phyloP scores from a whole-genome alignment of 1,140 invertebrate genomes.

The Drosophila melanica region DNA sequence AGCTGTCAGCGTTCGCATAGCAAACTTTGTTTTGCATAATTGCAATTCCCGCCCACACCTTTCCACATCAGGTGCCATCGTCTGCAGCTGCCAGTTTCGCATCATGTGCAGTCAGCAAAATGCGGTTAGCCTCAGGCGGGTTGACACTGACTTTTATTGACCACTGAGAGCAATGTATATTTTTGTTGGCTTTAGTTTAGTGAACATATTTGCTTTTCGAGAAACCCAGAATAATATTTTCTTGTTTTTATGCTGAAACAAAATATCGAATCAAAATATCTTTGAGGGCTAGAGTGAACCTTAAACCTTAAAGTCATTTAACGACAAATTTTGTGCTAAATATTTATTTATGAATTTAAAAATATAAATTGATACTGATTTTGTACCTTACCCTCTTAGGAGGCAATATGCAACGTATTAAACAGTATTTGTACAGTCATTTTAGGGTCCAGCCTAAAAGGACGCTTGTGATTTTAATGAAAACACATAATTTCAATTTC shows the following conservation, averaged over 20 bases:
- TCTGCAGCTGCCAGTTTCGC: background rate
- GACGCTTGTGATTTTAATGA: conserved; percentile 30
- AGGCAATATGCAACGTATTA: no score
- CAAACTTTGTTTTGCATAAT: conserved; percentile 63
- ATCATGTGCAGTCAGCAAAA: conserved; percentile 3
- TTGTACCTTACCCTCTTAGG: background rate
- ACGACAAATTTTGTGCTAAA: background rate
- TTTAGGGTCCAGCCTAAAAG: conserved; percentile 3
- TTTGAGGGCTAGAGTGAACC: background rate
- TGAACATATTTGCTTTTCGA: conserved; percentile 16
- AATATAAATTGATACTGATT: no score
- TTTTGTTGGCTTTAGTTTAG: conserved; percentile 32
- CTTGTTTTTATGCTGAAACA: conserved; percentile 36
- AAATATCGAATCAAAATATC: background rate
- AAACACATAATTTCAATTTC: conserved; percentile 37
- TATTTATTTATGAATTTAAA: no score
- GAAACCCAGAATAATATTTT: conserved; percentile 42
- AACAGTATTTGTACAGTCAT: background rate
- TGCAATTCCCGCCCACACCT: conserved; percentile 22
- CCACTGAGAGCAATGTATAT: background rate
- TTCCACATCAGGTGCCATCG: background rate
- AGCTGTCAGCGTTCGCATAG: conserved; percentile 43
- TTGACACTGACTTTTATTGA: conserved; percentile 22
- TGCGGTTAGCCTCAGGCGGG: conserved; percentile 2
- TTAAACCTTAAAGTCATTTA: background rate